Percentiles rank a stretch among this genome's conserved stretches.
Evolutionary conservation across 2,113 vertebrate species (phyloP).

Genomic region (Sphyrna mokarran): DNA sequence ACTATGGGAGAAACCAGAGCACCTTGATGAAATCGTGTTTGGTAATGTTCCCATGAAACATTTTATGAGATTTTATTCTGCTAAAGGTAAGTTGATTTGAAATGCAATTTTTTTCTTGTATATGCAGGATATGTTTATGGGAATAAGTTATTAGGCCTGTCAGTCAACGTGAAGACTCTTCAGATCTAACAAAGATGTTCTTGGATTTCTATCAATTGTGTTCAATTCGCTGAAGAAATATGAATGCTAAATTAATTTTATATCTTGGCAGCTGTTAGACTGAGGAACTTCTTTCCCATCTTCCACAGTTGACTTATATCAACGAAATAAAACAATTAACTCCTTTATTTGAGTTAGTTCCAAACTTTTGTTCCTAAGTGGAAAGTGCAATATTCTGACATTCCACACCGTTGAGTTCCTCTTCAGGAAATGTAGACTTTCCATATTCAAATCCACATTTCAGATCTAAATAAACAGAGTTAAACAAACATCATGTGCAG

Average conservation of each 20-base stretch:
- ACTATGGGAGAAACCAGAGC: no score
- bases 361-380: background rate
- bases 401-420: background rate
- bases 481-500: background rate
- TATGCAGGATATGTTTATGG: background rate
- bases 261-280: background rate
- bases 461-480: background rate
- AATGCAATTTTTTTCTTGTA: background rate
- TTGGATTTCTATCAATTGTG: background rate
- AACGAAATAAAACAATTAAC: background rate
- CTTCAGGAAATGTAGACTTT: background rate
- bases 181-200: background rate
- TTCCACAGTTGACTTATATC: background rate
- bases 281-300: background rate
- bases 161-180: background rate
- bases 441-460: background rate
- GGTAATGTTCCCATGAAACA: background rate
- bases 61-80: background rate
- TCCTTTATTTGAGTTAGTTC: background rate
- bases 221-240: background rate
- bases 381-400: background rate
- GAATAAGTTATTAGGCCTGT: background rate
- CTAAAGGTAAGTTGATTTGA: background rate
- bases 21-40: background rate
- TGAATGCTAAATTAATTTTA: background rate